Evolutionary conservation across 2,888 invertebrate genomes (phyloP), one percentile per base, ranked within the genome.

Genomic region (Cataglyphis rosenhaueri): DNA sequence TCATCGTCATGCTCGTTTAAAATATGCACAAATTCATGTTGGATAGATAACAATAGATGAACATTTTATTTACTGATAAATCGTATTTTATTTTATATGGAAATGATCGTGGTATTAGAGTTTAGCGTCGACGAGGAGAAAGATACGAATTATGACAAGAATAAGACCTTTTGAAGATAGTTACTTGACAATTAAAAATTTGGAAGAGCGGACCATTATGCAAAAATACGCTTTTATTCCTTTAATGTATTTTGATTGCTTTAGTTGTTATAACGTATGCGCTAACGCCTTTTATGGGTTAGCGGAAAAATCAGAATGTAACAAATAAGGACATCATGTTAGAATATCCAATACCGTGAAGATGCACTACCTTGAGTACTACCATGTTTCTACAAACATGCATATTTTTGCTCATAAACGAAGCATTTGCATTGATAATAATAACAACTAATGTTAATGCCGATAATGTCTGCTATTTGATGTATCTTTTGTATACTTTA

Each of bases 201-300:
- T 15, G n/a, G n/a, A 55, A 15, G 21, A 73, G 41, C 59, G 71
- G 3, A 10, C 25, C 1, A 29, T 29, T 10, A 73, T 73, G 71
- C 38, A n/a, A 10, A 59, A 35, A 41, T 29, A 73, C 12, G 29
- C 71, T 73, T 41, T 38, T 29, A 25, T 73, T 38, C 41, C 5
- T n/a, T 9, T 59, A 25, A 15, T 41, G 3, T 18, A 15, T 25
- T 52, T 73, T 12, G 29, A 25, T 41, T 73, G 41, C 6, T 18
- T 38, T n/a, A 68, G 52, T 52, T 68, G 68, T 21, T 41, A 52
- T 68, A 52, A 32, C 32, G n/a, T 68, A 68, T 32, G n/a, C 52
- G 18, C 10, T 73, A 29, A 57, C 59, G 10, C 59, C 71, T 29
- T 5, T 41, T 25, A 4, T 73, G 15, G n/a, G 15, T 41, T 25